These are phyloP conservation scores for Camelus bactrianus DNA, from an alignment of 2,113 vertebrate species.

Conservation along the genomic window DNA sequence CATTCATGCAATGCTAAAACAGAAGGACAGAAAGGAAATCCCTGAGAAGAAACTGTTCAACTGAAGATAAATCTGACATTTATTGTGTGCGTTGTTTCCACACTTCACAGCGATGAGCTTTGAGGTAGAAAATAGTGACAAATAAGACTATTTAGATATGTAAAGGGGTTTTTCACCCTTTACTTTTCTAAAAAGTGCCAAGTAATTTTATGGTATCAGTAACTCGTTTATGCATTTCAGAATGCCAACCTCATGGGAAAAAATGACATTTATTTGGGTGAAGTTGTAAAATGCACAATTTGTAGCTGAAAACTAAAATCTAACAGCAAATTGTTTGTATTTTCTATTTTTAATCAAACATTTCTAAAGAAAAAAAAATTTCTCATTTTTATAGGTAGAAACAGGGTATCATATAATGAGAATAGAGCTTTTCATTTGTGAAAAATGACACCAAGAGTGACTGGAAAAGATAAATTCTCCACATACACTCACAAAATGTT, in stretches of 20 bases:
- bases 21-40: neutral
- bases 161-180: slow-evolving; percentile 10
- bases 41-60: neutral
- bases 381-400: slow-evolving; percentile 83
- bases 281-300: slow-evolving; percentile 79
- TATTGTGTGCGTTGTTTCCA: neutral
- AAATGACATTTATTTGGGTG: slow-evolving; percentile 67
- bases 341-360: slow-evolving; percentile 67
- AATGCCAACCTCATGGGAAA: slow-evolving; percentile 67
- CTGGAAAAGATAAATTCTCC: slow-evolving; percentile 82
- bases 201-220: slow-evolving; percentile 65
- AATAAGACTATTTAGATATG: neutral
- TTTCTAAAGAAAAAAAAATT: slow-evolving; percentile 67
- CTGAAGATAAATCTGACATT: neutral
- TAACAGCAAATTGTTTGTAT: slow-evolving; percentile 67
- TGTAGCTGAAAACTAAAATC: slow-evolving; percentile 58
- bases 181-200: slow-evolving; percentile 19
- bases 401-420: slow-evolving; percentile 72
- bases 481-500: slow-evolving; percentile 37
- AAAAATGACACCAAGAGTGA: slow-evolving; percentile 82
- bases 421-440: slow-evolving; percentile 79
- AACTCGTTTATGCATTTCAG: slow-evolving; percentile 74
- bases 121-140: neutral
- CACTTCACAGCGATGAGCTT: slow-evolving; percentile 15
- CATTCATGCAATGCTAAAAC: neutral